Base-by-base conservation (phyloP, 2,888 invertebrate genomes). In the Dexiosoma caninum region DNA sequence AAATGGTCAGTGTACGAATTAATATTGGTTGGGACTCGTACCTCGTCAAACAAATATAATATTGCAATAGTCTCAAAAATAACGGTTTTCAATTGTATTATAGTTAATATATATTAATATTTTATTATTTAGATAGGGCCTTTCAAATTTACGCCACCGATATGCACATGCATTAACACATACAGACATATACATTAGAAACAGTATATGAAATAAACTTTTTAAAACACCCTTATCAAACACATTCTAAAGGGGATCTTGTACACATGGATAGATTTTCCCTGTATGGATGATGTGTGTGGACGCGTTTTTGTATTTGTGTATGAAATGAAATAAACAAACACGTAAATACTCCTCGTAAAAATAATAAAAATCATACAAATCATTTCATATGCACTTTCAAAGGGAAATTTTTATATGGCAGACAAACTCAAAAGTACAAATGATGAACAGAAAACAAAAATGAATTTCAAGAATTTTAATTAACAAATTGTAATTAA, bases 401-500 rank as follows among this genome's bases (percentile, higher is more conserved):
- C 14, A 72, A 62, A 69, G 23, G 53, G 53, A 35, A 55, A 32
- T 32, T 62, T 62, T 27, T 57, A 30, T 44, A 2, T 66, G 32
- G 16, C 12, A 1, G 4, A 35, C 8, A 16, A 55, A n/a, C 27
- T 30, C 0, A 44, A 75, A 19, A 32, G n/a, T n/a, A 10, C 9
- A 42, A 67, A 66, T 23, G 10, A n/a, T n/a, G 27, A 27, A 27
- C 3, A 6, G 27, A 27, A 46, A 55, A 23, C 16, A 7, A 59
- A 70, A 62, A 53, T 37, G n/a, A 62, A 30, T 69, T 62, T 53
- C 1, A 55, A 16, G 42, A 64, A 71, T 66, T 78, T 78, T 64
- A 64, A 70, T 78, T 78, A 64, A 75, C 66, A 78, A 78, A 71
- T 78, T 78, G 49, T 57, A 71, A 71, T 71, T 71, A 78, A 78